A percentile compares a stretch with the other conserved stretches of the same genome.
Conservation (phyloP, 2,797 vertebrate genomes). For the Podarcis lilfordi region DNA sequence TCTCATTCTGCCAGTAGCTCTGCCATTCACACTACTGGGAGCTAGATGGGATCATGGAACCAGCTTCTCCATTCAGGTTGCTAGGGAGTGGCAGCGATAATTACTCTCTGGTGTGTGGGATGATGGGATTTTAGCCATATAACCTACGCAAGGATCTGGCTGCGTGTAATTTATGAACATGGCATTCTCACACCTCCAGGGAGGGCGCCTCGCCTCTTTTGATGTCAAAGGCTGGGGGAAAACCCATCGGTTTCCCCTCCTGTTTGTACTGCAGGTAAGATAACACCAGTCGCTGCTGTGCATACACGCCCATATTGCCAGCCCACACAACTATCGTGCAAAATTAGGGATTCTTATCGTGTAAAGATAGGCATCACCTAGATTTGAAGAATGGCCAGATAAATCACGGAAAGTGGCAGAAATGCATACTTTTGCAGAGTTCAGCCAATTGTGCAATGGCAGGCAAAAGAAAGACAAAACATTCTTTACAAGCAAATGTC, state of each 20-base stretch:
- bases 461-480: too few relatives aligned
- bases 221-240: not conserved
- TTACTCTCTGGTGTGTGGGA: not conserved
- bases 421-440: too few relatives aligned
- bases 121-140: constrained; percentile 36
- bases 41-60: not conserved
- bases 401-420: too few relatives aligned
- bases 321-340: not conserved
- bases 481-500: too few relatives aligned
- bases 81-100: not conserved
- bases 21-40: constrained; percentile 27
- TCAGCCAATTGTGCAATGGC: too few relatives aligned
- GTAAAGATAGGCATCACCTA: not conserved
- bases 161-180: constrained; percentile 44
- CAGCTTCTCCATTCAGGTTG: not conserved
- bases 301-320: not conserved
- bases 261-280: constrained; percentile 6
- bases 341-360: not conserved
- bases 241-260: not conserved
- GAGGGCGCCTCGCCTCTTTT: not conserved
- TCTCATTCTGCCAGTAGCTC: constrained; percentile 1
- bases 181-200: constrained; percentile 49
- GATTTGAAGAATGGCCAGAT: too few relatives aligned
- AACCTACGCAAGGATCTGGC: constrained; percentile 31
- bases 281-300: constrained; percentile 15